Evolutionary conservation across 2,113 vertebrate species (phyloP).

Genomic region (Hypomesus transpacificus): DNA sequence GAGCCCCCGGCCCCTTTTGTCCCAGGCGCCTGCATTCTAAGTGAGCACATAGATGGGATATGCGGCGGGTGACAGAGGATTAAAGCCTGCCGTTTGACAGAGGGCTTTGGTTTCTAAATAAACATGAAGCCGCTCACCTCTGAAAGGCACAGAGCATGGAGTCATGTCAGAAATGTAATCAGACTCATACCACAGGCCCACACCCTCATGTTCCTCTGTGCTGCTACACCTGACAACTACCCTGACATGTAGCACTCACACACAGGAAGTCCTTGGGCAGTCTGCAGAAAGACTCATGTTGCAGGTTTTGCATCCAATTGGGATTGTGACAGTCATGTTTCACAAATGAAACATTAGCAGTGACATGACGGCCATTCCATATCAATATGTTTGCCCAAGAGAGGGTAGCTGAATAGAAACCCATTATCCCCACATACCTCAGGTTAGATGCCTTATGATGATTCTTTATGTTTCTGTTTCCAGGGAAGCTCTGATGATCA

Average conservation of each 20-base stretch:
- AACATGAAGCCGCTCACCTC: conserved; percentile 65
- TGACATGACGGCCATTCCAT: too few species aligned
- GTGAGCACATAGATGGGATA: conserved; percentile 66
- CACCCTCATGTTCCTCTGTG: conserved; percentile 16
- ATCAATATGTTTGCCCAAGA: too few species aligned
- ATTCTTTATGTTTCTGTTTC: background rate
- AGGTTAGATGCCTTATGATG: too few species aligned
- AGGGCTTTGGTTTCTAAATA: conserved; percentile 68
- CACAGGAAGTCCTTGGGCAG: conserved; percentile 56
- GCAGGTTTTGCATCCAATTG: too few species aligned
- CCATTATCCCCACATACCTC: too few species aligned
- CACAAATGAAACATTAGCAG: too few species aligned
- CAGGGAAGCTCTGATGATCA: conserved; percentile 84
- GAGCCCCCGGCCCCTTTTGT: conserved; percentile 66
- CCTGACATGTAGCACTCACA: conserved; percentile 8
- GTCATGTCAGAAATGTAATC: conserved; percentile 56
- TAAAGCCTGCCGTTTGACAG: conserved; percentile 57
- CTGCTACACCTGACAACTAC: conserved; percentile 2
- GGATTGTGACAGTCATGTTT: too few species aligned
- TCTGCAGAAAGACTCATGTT: conserved; percentile 2
- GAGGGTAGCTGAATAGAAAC: too few species aligned
- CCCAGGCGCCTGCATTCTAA: conserved; percentile 64
- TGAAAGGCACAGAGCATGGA: conserved; percentile 51
- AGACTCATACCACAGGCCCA: conserved; percentile 9
- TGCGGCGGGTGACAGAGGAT: conserved; percentile 66